Base-by-base conservation (phyloP, 2,888 invertebrate genomes). In the Linnaemya tessellans region DNA sequence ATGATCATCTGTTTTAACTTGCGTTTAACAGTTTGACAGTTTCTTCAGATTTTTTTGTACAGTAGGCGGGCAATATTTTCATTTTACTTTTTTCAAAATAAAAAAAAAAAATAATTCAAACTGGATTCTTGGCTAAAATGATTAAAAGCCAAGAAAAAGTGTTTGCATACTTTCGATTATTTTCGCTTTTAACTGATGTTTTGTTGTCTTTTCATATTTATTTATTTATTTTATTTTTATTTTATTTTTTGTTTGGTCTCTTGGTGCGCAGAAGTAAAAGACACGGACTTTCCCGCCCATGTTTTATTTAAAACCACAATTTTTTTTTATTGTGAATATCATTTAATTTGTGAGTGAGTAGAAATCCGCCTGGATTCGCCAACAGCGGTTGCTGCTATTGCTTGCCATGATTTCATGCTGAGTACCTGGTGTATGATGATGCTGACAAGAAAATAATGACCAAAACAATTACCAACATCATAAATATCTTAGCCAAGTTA, bases 161-260 rank as follows among this genome's bases (percentile, higher is more conserved):
- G 30, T 87, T 79, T 84, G 49, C 78, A 84, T 84, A 86, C 86
- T 86, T 88, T 87, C 84, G 83, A 84, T 86, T 86, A 84, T 84
- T 87, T 87, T 86, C 79, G 79, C 77, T 86, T 79, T 74, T 77
- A 58, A 60, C 49, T 68, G 13, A 77, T 20, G 49, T 30, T 58
- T 68, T 30, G 18, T 80, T 30, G 30, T 30, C 30, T 30, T 30
- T 30, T 30, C 30, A 30, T 30, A 5, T 30, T 30, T 30, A 30
- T 30, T 30, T 62, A 30, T 35, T 25, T 60, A n/a, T 78, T 65
- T 56, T 43, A 18, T 65, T 79, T 30, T 68, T 71, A 35, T 65
- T 35, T 62, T n/a, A n/a, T 62, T 20, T 60, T 46, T 35, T 81
- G 11, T 74, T 75, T 49, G 41, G 64, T 73, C 65, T 80, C 20